Percentiles rank a stretch among this genome's conserved stretches.
phyloP scores from a whole-genome alignment of 2,797 vertebrate species.

The Parambassis ranga region DNA sequence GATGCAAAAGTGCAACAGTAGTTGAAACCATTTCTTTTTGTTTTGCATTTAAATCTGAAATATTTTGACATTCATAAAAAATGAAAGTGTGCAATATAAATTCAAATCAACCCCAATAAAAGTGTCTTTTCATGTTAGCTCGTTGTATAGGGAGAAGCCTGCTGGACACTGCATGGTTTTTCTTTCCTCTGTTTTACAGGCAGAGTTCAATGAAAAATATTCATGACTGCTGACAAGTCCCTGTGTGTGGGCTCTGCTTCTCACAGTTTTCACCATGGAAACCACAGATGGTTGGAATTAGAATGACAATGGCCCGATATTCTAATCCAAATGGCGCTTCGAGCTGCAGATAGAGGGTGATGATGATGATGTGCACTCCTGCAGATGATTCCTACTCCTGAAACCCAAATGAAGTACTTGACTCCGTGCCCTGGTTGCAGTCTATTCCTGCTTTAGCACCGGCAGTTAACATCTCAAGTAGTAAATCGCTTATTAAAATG shows the following conservation, averaged over 20 bases:
- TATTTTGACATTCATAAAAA: slow-evolving; percentile 21
- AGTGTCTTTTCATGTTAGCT: slow-evolving; percentile 17
- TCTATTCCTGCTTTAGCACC: neutral
- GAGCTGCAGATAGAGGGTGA: slow-evolving; percentile 27
- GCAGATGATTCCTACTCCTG: neutral
- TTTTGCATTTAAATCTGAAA: slow-evolving; percentile 11
- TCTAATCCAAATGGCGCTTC: slow-evolving; percentile 54
- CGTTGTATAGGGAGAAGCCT: slow-evolving; percentile 11
- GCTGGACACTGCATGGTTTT: slow-evolving; percentile 18
- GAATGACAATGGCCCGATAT: slow-evolving; percentile 61
- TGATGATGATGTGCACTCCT: slow-evolving; percentile 19
- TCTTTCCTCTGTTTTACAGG: slow-evolving; percentile 24
- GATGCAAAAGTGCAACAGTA: neutral
- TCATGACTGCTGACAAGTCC: slow-evolving; percentile 59
- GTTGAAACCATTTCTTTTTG: neutral
- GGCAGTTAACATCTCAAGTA: slow-evolving; percentile 13
- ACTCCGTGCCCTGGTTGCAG: slow-evolving; percentile 10
- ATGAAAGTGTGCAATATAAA: slow-evolving; percentile 10
- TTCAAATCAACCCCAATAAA: slow-evolving; percentile 21
- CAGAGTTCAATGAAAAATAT: slow-evolving; percentile 58
- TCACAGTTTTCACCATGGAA: slow-evolving; percentile 72
- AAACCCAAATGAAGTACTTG: slow-evolving; percentile 35
- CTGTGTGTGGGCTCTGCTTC: slow-evolving; percentile 58
- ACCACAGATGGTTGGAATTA: slow-evolving; percentile 65
- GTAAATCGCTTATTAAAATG: slow-evolving; percentile 16